Base-by-base conservation (phyloP, 2,797 vertebrate genomes). In the Crossoptilon crossoptilon region DNA sequence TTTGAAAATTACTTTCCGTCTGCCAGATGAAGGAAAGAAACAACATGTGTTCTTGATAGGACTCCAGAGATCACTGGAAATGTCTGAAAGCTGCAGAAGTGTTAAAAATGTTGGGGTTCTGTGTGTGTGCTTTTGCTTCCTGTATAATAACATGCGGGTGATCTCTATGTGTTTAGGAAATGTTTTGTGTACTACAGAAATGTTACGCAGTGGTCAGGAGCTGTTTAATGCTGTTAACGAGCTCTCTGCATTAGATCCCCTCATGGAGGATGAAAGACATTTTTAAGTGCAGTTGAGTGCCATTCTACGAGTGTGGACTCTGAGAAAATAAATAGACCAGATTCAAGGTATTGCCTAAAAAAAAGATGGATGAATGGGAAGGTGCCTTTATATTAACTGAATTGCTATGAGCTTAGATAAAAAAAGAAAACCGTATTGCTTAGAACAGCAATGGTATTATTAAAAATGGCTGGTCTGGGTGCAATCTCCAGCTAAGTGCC, bases 401-500 rank as follows among this genome's bases (percentile, higher is more conserved):
- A 75, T 69, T 70, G n/a, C 39, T 70, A 11, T 19, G 14, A 72
- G 48, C 60, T 84, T 71, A 84, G 31, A 55, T 46, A 88, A 81
- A 89, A 44, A 59, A 70, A 81, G 56, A 41, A 85, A 92, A 74
- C 0, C 1, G 13, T 77, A 21, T 37, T 48, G 26, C 44, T 77
- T 83, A 49, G 29, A 84, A 74, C 41, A 24, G 41, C 0, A 0
- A 68, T 6, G 26, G 9, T 69, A 24, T 41, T 86, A 60, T 73
- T 89, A 70, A 86, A 94, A 95, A 85, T 27, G 19, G 27, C 64
- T 4, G 0, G 15, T 60, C 70, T 76, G 70, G 33, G 46, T 88
- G 33, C 26, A 78, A 91, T 68, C 70, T 58, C 55, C 35, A 75
- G 73, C 67, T 93, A 89, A 89, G 26, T 80, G 44, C 48, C 39